A percentile compares a stretch with the other conserved stretches of the same genome.
Conservation (phyloP, 2,113 vertebrate species). For the Syngnathus typhle region DNA sequence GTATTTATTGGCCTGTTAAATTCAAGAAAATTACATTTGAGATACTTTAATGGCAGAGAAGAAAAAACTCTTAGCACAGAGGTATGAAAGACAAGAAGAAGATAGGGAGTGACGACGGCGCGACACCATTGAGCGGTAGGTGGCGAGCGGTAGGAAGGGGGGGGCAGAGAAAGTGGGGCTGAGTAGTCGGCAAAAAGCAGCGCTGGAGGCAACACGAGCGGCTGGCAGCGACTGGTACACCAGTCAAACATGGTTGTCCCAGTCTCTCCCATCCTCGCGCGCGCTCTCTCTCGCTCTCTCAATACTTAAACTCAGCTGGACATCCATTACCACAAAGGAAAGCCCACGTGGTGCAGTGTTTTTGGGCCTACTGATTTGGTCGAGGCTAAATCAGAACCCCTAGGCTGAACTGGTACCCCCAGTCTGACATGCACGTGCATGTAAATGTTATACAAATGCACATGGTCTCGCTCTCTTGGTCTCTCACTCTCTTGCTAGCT, state of each 20-base stretch:
- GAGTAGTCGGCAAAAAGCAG: slow-evolving; percentile 41
- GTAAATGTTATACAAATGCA: slow-evolving; percentile 53
- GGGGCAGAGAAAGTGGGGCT: slow-evolving; percentile 14
- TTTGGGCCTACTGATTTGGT: slow-evolving; percentile 60
- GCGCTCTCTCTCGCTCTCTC: background rate
- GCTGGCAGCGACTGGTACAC: slow-evolving; percentile 50
- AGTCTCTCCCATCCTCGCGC: background rate
- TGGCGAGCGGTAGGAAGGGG: slow-evolving; percentile 5
- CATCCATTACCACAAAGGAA: slow-evolving; percentile 45
- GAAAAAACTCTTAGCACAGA: slow-evolving; percentile 9
- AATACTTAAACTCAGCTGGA: slow-evolving; percentile 41
- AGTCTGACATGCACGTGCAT: slow-evolving; percentile 60
- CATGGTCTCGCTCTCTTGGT: background rate
- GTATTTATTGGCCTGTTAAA: background rate
- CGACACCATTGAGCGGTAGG: slow-evolving; percentile 34
- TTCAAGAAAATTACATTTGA: background rate
- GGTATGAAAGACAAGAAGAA: slow-evolving; percentile 11
- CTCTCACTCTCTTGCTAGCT: slow-evolving; percentile 21
- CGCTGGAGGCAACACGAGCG: slow-evolving; percentile 44
- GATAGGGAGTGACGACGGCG: slow-evolving; percentile 18
- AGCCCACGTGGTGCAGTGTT: slow-evolving; percentile 32
- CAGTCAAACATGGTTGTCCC: slow-evolving; percentile 35
- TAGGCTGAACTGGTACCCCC: slow-evolving; percentile 73
- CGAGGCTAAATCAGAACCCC: slow-evolving; percentile 74
- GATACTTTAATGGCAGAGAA: background rate